Evolutionary conservation across 2,113 vertebrate species (phyloP).

Genomic region (Tiliqua scincoides): DNA sequence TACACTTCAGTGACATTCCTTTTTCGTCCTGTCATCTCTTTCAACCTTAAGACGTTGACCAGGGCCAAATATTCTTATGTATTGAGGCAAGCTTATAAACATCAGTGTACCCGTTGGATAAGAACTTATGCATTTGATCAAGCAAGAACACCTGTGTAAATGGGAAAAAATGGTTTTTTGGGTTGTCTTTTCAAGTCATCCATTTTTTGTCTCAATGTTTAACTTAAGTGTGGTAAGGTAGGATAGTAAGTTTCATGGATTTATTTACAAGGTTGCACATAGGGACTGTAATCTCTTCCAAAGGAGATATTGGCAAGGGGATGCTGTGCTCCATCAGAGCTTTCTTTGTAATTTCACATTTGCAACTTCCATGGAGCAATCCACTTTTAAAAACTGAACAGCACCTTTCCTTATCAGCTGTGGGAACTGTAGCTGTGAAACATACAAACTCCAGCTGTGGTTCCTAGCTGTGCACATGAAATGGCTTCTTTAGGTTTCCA

Average conservation of each 20-base stretch:
- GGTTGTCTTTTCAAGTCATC: neutral
- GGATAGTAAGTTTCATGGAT: neutral
- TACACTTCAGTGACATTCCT: neutral
- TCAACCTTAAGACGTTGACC: neutral
- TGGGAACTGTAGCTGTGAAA: neutral
- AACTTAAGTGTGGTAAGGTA: neutral
- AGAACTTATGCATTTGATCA: neutral
- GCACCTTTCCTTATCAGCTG: neutral
- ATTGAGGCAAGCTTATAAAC: neutral
- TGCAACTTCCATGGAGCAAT: neutral
- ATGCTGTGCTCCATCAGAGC: neutral
- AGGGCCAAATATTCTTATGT: neutral
- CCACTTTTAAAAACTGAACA: neutral
- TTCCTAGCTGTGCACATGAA: neutral
- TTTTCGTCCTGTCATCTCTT: neutral
- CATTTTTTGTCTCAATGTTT: neutral
- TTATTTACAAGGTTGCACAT: neutral
- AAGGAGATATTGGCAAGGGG: neutral
- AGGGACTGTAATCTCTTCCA: neutral
- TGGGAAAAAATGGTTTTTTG: neutral
- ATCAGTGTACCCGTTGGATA: neutral
- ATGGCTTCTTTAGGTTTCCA: neutral
- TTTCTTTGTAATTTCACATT: neutral
- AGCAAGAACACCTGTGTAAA: constrained; percentile 3
- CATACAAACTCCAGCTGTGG: neutral